Percentiles rank a stretch among this genome's conserved stretches.
Conservation (phyloP, 2,113 vertebrate genomes). For the Jacana jacana region DNA sequence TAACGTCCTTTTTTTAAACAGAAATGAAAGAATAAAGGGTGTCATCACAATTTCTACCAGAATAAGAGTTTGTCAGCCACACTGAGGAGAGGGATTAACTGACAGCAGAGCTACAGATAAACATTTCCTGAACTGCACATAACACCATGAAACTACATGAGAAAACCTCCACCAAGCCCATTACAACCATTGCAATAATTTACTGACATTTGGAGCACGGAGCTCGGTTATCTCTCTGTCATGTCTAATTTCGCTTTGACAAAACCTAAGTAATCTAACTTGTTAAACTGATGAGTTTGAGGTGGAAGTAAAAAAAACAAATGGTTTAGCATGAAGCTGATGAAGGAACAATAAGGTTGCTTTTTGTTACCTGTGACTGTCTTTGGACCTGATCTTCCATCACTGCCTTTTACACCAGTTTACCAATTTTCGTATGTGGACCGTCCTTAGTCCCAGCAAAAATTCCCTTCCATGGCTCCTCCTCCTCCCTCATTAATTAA, state of each 20-base stretch:
- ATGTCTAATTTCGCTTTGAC: background rate
- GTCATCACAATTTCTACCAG: background rate
- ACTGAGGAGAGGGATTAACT: background rate
- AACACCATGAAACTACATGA: background rate
- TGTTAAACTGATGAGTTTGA: background rate
- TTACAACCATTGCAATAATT: background rate
- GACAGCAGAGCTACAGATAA: background rate
- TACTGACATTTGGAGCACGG: background rate
- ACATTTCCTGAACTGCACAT: background rate
- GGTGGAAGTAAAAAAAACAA: background rate
- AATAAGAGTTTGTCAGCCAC: background rate
- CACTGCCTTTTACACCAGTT: background rate
- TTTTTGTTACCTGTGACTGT: background rate
- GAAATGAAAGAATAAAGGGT: background rate
- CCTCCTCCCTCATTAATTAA: background rate
- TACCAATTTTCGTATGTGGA: background rate
- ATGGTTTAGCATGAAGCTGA: background rate
- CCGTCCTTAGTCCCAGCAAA: background rate
- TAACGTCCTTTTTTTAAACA: background rate
- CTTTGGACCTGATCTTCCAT: background rate
- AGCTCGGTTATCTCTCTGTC: background rate
- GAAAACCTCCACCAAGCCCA: background rate
- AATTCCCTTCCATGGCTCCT: background rate
- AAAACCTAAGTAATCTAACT: background rate
- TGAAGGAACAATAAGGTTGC: background rate